phyloP scores from a whole-genome alignment of 2,797 vertebrate genomes.

The Nannoperca obscura region DNA sequence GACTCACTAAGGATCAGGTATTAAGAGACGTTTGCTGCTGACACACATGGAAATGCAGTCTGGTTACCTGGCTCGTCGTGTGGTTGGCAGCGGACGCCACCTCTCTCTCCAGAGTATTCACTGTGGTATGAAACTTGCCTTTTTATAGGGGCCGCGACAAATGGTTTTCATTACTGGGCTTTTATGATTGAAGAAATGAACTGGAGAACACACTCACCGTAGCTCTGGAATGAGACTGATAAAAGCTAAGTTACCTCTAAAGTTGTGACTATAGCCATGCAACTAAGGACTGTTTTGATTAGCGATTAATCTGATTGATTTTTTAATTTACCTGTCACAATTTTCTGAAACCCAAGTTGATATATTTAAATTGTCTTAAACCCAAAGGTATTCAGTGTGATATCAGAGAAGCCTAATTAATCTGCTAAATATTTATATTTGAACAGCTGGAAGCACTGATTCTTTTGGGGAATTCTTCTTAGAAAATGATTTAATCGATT shows the following conservation, averaged over 20 bases:
- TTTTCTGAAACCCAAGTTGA: not conserved
- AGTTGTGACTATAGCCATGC: not conserved
- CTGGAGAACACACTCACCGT: constrained; percentile 22
- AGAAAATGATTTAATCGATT: not conserved
- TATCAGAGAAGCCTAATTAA: not conserved
- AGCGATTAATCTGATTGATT: not conserved
- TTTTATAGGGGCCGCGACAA: constrained; percentile 49
- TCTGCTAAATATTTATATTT: not conserved
- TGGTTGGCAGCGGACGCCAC: constrained; percentile 55
- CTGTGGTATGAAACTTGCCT: constrained; percentile 54
- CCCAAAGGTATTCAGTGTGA: not conserved
- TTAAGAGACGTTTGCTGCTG: constrained; percentile 63
- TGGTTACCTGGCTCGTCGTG: constrained; percentile 37
- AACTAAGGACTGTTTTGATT: not conserved
- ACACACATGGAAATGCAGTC: constrained; percentile 65
- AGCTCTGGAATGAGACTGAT: constrained; percentile 28
- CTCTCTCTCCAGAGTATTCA: constrained; percentile 49
- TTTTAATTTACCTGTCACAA: not conserved
- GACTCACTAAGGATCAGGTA: constrained; percentile 63
- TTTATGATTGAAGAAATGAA: constrained; percentile 62
- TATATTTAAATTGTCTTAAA: not conserved
- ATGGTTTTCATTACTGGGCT: constrained; percentile 68
- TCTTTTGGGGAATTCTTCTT: not conserved
- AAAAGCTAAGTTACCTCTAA: not conserved
- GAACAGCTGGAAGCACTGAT: not conserved